Base-by-base conservation (phyloP, 1,140 invertebrate genomes). In the Colletes gigas region DNA sequence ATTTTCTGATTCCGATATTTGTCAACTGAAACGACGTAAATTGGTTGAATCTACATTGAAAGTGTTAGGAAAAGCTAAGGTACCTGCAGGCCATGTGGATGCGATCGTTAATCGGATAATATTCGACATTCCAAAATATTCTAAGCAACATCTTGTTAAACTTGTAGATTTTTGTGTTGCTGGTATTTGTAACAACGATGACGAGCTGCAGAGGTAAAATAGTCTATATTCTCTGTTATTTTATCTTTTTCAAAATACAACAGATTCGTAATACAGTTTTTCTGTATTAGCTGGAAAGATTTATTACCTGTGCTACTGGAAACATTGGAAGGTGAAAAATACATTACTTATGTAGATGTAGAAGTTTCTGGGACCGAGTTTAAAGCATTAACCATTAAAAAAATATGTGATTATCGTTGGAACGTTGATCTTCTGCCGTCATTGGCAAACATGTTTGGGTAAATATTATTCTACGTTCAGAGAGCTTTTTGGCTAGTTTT, bases 401-500 rank as follows among this genome's bases (percentile, higher is more conserved):
- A 89, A 9, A 92, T 94, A 63, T 93, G 92, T 72, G 88, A 88
- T 60, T 86, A 81, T 63, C 70, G 89, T 14, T 94, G 93, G 91
- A 75, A 93, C 7, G 60, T 86, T 12, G 79, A 84, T 50, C 91
- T 93, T 78, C 75, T 93, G 17, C 91, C 93, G 50, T 88, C 93
- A 6, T 77, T 94, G 1, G 91, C 94, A 19, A 89, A 92, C 83
- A 94, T 94, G 93, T 94, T 94, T 77, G 91, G 91, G 93, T 94
- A 91, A 87, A 81, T 84, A 1, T 52, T 75, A 17, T 72, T 44
- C 1, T 10, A n/a, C 19, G 15, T 12, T 17, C 1, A 15, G n/a
- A 21, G 30, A 2, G 30, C 30, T 30, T 30, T 30, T 30, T 30
- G 30, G 30, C 30, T 30, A 30, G 0, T 30, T 30, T 30, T 30